phyloP scores from a whole-genome alignment of 2,797 vertebrate genomes.

The Allobates femoralis region DNA sequence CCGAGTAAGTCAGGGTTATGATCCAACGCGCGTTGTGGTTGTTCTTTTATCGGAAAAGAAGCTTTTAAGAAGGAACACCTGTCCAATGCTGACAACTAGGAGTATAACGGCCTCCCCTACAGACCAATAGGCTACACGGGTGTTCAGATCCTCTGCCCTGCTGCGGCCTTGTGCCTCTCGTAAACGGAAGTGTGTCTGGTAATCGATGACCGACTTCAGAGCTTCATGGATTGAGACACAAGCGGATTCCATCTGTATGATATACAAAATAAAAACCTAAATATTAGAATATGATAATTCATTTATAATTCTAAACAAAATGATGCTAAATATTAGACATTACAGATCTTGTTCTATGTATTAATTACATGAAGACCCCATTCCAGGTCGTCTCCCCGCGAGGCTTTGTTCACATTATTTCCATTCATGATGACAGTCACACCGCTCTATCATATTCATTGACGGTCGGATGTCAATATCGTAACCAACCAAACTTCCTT shows the following conservation, averaged over 20 bases:
- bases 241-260: conserved; percentile 93
- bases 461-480: no score
- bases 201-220: conserved; percentile 95
- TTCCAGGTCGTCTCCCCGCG: no score
- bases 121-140: conserved; percentile 97
- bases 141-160: conserved; percentile 96
- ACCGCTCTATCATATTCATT: background rate
- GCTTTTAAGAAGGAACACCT: conserved; percentile 95
- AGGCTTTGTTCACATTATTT: background rate
- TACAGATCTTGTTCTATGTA: background rate
- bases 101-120: conserved; percentile 96
- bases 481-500: no score
- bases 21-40: conserved; percentile 94
- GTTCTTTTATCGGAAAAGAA: conserved; percentile 99
- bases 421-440: background rate
- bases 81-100: conserved; percentile 96
- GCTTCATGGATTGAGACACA: conserved; percentile 98
- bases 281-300: background rate
- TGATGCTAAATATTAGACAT: background rate
- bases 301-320: background rate
- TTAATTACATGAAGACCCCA: background rate
- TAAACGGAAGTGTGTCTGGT: conserved; percentile 97
- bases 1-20: conserved; percentile 77
- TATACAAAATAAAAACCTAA: background rate
- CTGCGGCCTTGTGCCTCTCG: conserved; percentile 96